phyloP scores from a whole-genome alignment of 2,888 invertebrate genomes.

The Cosmia pyralina region DNA sequence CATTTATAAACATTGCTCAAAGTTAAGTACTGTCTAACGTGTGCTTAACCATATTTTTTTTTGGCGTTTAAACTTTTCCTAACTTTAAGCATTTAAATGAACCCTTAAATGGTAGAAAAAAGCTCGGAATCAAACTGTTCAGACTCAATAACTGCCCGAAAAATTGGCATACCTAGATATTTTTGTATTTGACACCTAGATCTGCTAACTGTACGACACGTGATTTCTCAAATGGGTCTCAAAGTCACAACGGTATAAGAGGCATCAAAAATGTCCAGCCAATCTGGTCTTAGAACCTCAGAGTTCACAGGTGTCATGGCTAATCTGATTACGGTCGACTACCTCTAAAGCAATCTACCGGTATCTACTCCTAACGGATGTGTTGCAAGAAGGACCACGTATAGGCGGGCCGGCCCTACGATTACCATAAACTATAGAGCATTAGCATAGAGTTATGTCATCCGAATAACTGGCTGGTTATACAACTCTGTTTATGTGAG shows the following conservation, averaged over 20 bases:
- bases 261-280: background rate
- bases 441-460: conserved; percentile 63
- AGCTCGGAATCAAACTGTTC: background rate
- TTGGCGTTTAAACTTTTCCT: background rate
- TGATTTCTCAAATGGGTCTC: background rate
- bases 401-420: conserved; percentile 56
- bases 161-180: background rate
- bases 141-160: background rate
- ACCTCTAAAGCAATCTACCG: conserved; percentile 33
- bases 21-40: background rate
- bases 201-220: background rate
- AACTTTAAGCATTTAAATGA: background rate
- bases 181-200: background rate
- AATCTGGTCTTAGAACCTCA: conserved; percentile 1
- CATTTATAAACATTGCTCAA: background rate
- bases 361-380: conserved; percentile 44
- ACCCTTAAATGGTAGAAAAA: background rate
- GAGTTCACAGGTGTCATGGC: conserved; percentile 49
- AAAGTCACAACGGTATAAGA: background rate
- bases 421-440: conserved; percentile 55
- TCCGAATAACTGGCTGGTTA: conserved; percentile 55
- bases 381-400: conserved; percentile 53
- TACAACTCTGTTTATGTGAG: conserved; percentile 47
- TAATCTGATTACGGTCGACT: conserved; percentile 38
- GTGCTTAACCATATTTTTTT: background rate